Base-by-base conservation (phyloP, 1,140 invertebrate genomes). In the Lepidurus arcticus region DNA sequence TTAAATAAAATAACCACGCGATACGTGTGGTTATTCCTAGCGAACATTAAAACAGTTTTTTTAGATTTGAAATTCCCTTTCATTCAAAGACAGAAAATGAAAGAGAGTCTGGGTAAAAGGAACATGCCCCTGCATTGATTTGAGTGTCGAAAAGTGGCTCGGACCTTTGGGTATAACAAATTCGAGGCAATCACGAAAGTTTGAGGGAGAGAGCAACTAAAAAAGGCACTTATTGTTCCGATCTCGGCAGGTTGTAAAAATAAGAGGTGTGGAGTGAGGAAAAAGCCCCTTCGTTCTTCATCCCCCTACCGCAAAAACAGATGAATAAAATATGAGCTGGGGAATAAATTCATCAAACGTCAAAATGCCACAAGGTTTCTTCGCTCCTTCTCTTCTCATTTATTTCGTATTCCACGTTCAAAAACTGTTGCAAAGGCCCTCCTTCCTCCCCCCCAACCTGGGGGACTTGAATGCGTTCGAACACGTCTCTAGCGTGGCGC, bases 261-360 rank as follows among this genome's bases (percentile, higher is more conserved):
- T 34, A 34, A 65, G 21, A 65, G 16, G 53, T 65, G 21, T 65
- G 21, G 21, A 65, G 13, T n/a, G 21, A 65, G 16, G 53, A 65
- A 65, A n/a, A 16, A 9, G 53, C 16, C 16, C 13, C 16, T 16
- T 65, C 21, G 16, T 65, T 13, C 53, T 65, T 21, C 53, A 65
- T 9, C 53, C 21, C 53, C 16, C 9, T 13, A 13, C 53, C 8
- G 16, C 53, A 65, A 65, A 47, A 65, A 65, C 53, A 21, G 53
- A 65, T 65, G 53, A 65, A 65, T 65, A 65, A 65, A 65, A 65
- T 65, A 65, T 65, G 53, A 65, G 53, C 6, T 21, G 53, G 53
- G 53, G 53, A 65, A 65, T 65, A 65, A 65, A 65, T 65, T 65
- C 53, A 65, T 65, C 53, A 65, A 65, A 65, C 53, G 53, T 65